These are phyloP conservation scores for Petroica traversi DNA, from an alignment of 2,113 vertebrate genomes.

Conservation along the genomic window DNA sequence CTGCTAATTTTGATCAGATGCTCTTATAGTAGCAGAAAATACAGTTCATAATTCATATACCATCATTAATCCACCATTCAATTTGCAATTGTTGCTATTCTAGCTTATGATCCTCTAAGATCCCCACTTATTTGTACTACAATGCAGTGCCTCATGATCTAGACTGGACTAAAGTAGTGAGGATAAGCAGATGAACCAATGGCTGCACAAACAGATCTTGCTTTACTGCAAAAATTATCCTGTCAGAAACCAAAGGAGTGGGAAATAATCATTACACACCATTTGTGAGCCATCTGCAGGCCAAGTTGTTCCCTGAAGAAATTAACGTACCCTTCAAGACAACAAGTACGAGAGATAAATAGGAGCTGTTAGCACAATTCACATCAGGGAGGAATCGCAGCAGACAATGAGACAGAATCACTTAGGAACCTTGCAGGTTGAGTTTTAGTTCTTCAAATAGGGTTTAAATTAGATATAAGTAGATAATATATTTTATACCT, in stretches of 20 bases:
- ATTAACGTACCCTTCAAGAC: background rate
- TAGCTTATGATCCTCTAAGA: background rate
- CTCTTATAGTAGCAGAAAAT: background rate
- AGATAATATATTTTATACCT: background rate
- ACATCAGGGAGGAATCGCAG: background rate
- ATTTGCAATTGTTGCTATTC: background rate
- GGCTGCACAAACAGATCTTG: background rate
- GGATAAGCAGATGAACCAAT: background rate
- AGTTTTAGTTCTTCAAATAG: background rate
- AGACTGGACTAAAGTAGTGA: background rate
- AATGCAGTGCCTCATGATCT: background rate
- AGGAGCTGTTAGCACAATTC: background rate
- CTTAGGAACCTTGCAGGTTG: background rate
- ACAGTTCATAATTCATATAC: background rate
- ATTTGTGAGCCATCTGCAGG: slow-evolving; percentile 1
- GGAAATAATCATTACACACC: background rate
- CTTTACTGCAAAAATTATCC: background rate
- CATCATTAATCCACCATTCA: background rate
- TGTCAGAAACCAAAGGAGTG: background rate
- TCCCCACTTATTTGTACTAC: background rate
- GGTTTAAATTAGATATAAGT: background rate
- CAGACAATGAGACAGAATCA: background rate
- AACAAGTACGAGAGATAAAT: background rate
- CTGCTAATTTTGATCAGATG: slow-evolving; percentile 38
- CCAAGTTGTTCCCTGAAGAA: background rate